Evolutionary conservation across 2,113 vertebrate genomes (phyloP).

Genomic region (Euleptes europaea): DNA sequence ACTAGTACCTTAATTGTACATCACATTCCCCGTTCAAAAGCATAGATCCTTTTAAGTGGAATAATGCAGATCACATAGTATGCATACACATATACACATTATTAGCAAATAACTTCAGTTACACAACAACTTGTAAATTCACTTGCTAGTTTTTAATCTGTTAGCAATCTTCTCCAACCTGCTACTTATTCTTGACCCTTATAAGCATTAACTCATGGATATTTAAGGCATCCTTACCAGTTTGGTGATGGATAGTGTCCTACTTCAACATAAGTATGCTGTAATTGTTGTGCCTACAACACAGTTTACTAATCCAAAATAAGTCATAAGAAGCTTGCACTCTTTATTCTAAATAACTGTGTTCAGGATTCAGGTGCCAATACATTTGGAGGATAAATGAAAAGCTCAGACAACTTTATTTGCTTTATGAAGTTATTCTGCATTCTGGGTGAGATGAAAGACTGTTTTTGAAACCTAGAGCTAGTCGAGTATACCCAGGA

Average conservation of each 20-base stretch:
- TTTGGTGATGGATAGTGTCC: not conserved
- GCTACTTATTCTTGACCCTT: no score
- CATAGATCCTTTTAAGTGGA: no score
- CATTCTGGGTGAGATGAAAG: slow-evolving; percentile 2
- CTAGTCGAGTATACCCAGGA: slow-evolving; percentile 19
- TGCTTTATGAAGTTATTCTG: not conserved
- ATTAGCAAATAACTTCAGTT: no score
- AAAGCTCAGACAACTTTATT: not conserved
- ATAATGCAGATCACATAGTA: no score
- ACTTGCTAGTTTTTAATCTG: no score
- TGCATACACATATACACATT: no score
- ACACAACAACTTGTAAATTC: no score
- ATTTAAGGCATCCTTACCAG: not conserved
- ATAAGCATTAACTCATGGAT: not conserved
- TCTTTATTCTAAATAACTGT: not conserved
- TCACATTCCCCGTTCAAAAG: no score
- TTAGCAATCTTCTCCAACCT: no score
- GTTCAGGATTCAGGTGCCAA: not conserved
- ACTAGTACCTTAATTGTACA: no score
- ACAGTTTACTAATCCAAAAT: not conserved
- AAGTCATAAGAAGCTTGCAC: not conserved
- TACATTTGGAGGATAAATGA: not conserved
- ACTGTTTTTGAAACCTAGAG: not conserved
- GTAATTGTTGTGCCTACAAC: not conserved
- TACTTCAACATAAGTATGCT: not conserved